Evolutionary conservation across 2,797 vertebrate genomes (phyloP).

Genomic region (Picus viridis): DNA sequence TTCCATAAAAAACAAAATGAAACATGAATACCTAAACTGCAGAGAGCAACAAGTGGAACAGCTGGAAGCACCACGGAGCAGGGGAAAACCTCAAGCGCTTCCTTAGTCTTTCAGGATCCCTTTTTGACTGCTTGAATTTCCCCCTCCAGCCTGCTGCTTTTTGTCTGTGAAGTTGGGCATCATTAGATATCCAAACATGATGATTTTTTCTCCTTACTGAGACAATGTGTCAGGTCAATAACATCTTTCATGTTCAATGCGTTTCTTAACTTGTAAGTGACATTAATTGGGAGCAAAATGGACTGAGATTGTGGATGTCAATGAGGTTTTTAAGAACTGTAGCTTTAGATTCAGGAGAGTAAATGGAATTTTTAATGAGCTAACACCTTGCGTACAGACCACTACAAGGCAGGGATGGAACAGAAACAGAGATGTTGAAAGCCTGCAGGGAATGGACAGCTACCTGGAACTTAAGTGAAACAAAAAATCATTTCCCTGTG

Average conservation of each 20-base stretch:
- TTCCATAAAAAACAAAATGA: neutral
- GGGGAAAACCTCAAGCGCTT: neutral
- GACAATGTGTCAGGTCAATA: neutral
- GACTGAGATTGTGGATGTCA: neutral
- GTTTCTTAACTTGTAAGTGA: neutral
- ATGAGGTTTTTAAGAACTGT: neutral
- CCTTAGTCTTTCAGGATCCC: neutral
- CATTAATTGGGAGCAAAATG: neutral
- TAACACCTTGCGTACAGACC: neutral
- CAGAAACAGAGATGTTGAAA: neutral
- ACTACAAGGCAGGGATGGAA: neutral
- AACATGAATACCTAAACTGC: neutral
- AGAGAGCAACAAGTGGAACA: neutral
- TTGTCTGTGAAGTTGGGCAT: neutral
- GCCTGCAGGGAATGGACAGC: neutral
- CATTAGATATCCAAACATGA: neutral
- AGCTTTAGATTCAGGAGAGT: neutral
- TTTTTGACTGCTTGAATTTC: neutral
- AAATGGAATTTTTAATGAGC: neutral
- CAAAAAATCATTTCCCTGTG: neutral
- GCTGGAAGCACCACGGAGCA: rapidly evolving
- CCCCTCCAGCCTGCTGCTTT: neutral
- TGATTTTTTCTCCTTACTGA: neutral
- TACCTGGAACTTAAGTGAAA: neutral
- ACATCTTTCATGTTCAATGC: neutral